Evolutionary conservation across 2,797 vertebrate species (phyloP).

Genomic region (Melopsittacus undulatus): DNA sequence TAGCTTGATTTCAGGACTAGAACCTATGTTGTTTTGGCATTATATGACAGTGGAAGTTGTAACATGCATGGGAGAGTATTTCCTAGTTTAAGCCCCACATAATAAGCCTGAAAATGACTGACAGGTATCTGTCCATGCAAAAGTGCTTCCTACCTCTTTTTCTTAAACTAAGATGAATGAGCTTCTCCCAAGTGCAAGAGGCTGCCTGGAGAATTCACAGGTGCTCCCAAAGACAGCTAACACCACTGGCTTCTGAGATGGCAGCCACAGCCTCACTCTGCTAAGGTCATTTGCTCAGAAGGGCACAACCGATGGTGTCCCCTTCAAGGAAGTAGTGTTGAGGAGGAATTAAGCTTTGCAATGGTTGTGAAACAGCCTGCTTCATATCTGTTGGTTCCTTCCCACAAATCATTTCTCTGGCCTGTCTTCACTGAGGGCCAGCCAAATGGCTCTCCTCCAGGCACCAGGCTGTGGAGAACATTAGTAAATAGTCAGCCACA

Average conservation of each 20-base stretch:
- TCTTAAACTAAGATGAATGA: not conserved
- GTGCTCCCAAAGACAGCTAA: not conserved
- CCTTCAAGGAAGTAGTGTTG: conserved; percentile 19
- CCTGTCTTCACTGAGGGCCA: not conserved
- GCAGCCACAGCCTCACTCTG: not conserved
- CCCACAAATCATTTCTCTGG: conserved; percentile 20
- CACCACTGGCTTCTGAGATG: not conserved
- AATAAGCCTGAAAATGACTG: not conserved
- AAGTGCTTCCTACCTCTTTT: not conserved
- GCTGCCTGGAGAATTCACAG: not conserved
- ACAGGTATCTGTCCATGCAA: not conserved
- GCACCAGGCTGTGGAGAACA: not conserved
- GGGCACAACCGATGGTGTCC: not conserved
- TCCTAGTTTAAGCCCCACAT: not conserved
- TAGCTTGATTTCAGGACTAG: not conserved
- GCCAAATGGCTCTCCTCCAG: conserved; percentile 30
- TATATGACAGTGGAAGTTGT: not conserved
- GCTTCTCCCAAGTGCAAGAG: not conserved
- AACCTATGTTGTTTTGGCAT: not conserved
- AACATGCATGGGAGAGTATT: not conserved
- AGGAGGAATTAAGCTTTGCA: not conserved
- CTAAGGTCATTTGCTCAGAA: not conserved
- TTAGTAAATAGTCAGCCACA: conserved; percentile 42
- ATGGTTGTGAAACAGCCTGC: not conserved
- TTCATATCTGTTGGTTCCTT: not conserved